Conservation (phyloP, 1,140 invertebrate genomes). For the Lepidurus apus region DNA sequence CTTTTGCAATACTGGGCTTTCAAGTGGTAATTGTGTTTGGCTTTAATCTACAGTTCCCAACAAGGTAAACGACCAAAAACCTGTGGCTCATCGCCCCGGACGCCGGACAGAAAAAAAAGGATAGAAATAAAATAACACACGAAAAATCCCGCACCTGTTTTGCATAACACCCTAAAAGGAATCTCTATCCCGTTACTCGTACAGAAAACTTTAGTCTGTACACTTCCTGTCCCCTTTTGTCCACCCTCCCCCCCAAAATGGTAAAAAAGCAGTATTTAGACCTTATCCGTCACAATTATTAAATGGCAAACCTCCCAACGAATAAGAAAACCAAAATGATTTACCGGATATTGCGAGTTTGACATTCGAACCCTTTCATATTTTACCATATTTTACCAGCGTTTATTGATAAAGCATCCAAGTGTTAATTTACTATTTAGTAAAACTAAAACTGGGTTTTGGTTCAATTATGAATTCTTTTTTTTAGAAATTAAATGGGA, state of each 20-base stretch:
- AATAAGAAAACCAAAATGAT: no score
- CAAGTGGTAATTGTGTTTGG: neutral
- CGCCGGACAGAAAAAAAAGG: neutral
- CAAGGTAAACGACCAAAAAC: constrained; percentile 22
- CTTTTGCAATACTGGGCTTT: neutral
- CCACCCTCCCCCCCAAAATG: neutral
- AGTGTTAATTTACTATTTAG: no score
- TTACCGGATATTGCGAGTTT: no score
- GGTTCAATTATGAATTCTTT: no score
- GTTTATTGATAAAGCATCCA: no score
- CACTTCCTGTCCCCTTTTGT: neutral
- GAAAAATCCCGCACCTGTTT: neutral
- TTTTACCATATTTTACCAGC: no score
- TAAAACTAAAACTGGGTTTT: no score
- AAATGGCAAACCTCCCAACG: no score
- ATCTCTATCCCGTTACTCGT: neutral
- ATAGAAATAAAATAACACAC: neutral
- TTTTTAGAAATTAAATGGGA: no score
- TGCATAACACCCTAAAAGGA: constrained; percentile 17
- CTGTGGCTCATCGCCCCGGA: neutral
- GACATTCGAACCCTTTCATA: no score
- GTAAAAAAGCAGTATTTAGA: neutral
- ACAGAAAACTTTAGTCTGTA: neutral
- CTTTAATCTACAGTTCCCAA: neutral
- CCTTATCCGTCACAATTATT: neutral